Evolutionary conservation across 2,888 invertebrate species (phyloP).

Genomic region (Choristoneura rosaceana): DNA sequence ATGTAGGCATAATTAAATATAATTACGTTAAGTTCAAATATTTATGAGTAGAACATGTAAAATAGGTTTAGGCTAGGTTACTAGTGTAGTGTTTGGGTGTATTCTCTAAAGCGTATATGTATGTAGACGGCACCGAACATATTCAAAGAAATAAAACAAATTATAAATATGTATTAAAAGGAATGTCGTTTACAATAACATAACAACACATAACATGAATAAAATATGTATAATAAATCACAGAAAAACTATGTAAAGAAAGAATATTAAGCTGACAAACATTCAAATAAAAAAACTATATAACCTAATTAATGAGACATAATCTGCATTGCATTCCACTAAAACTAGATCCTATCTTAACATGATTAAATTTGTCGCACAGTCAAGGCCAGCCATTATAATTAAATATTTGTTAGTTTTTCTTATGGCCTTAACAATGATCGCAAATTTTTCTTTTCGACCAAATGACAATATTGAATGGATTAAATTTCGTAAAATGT

Average conservation of each 20-base stretch:
- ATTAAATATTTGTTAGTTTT: too few relatives aligned
- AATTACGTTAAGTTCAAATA: not conserved
- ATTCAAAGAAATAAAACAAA: slow-evolving; percentile 36
- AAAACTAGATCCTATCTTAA: not conserved
- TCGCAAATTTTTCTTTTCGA: not conserved
- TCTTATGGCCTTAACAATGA: not conserved
- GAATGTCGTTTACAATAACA: slow-evolving; percentile 50
- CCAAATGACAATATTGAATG: not conserved
- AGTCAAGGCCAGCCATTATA: too few relatives aligned
- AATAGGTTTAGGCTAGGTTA: not conserved
- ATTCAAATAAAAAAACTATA: slow-evolving; percentile 7
- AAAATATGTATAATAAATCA: slow-evolving; percentile 43
- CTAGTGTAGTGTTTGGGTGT: not conserved
- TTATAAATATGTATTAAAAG: slow-evolving; percentile 48
- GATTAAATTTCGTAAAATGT: not conserved
- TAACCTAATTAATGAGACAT: not conserved
- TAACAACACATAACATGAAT: slow-evolving; percentile 48
- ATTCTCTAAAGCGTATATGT: not conserved
- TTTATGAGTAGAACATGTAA: too few relatives aligned
- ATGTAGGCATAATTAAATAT: not conserved
- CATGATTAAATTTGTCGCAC: not conserved
- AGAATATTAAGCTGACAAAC: slow-evolving; percentile 8
- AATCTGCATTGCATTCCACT: not conserved
- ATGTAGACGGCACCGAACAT: not conserved
- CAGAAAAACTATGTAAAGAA: slow-evolving; percentile 46